A percentile compares a stretch with the other conserved stretches of the same genome.
phyloP scores from a whole-genome alignment of 1,140 invertebrate species.

The Leptonema lineaticorne region DNA sequence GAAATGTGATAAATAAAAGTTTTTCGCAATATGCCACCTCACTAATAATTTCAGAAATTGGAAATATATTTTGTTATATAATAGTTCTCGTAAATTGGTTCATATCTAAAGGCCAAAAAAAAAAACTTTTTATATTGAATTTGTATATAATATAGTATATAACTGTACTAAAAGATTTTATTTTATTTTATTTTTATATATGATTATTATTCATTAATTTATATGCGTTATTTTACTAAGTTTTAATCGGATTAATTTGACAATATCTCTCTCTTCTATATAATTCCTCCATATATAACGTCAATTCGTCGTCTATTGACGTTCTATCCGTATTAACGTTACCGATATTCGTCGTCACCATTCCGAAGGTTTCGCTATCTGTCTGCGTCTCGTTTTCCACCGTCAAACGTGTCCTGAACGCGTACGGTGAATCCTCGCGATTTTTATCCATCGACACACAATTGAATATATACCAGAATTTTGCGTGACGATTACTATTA shows the following conservation, averaged over 20 bases:
- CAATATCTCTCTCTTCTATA: slow-evolving; percentile 33
- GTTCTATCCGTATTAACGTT: slow-evolving; percentile 18
- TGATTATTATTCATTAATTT: too few species aligned
- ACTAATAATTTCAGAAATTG: too few species aligned
- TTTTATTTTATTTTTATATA: too few species aligned
- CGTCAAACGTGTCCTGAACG: slow-evolving; percentile 25
- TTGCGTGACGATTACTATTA: not conserved
- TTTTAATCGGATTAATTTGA: not conserved
- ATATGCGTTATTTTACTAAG: too few species aligned
- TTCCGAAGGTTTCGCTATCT: slow-evolving; percentile 25
- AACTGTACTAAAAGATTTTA: too few species aligned
- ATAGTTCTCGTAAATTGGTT: too few species aligned
- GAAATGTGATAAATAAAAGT: too few species aligned
- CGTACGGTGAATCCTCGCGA: slow-evolving; percentile 3
- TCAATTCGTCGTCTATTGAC: slow-evolving; percentile 34
- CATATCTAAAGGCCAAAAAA: too few species aligned
- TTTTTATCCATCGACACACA: slow-evolving; percentile 15
- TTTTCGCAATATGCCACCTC: too few species aligned
- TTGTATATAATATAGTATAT: too few species aligned
- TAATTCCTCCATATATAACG: slow-evolving; percentile 38
- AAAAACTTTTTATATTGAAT: too few species aligned
- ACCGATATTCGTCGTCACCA: slow-evolving; percentile 14
- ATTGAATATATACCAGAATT: slow-evolving; percentile 29
- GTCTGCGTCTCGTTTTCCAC: slow-evolving; percentile 39
- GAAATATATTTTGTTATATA: too few species aligned